Conservation (phyloP, 2,797 vertebrate genomes). For the Clarias laeviceps region DNA sequence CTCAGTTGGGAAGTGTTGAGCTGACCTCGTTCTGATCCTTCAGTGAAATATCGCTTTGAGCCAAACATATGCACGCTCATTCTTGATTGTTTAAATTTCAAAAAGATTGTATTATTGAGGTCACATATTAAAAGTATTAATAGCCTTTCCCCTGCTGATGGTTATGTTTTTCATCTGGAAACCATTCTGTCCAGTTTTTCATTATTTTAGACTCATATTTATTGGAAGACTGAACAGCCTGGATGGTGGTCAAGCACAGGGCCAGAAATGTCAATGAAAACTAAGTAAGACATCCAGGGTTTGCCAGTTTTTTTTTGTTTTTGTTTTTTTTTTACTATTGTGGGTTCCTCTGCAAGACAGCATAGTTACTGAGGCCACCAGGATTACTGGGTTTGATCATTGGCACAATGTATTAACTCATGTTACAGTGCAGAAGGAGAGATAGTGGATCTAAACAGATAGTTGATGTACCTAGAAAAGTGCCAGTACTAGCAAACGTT, state of each 20-base stretch:
- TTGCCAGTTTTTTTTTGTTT: slow-evolving; percentile 28
- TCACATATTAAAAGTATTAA: slow-evolving; percentile 68
- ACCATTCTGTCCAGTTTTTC: slow-evolving; percentile 64
- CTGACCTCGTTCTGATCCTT: slow-evolving; percentile 46
- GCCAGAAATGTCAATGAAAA: slow-evolving; percentile 49
- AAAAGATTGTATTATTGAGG: slow-evolving; percentile 60
- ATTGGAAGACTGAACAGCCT: slow-evolving; percentile 56
- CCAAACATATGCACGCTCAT: slow-evolving; percentile 45
- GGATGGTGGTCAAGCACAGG: slow-evolving; percentile 53
- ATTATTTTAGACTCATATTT: slow-evolving; percentile 63
- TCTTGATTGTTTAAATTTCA: slow-evolving; percentile 54
- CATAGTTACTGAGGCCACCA: slow-evolving; percentile 12
- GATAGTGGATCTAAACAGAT: slow-evolving; percentile 27
- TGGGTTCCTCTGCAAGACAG: slow-evolving; percentile 38
- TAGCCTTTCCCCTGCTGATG: slow-evolving; percentile 46
- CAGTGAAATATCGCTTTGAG: slow-evolving; percentile 61
- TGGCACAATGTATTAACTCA: slow-evolving; percentile 30
- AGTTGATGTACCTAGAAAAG: slow-evolving; percentile 57
- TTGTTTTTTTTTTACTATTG: neutral
- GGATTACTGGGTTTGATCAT: neutral
- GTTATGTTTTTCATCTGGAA: slow-evolving; percentile 67
- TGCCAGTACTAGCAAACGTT: slow-evolving; percentile 43
- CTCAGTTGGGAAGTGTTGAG: slow-evolving; percentile 25
- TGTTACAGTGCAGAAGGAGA: slow-evolving; percentile 26
- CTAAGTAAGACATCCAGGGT: slow-evolving; percentile 50